Evolutionary conservation across 1,140 invertebrate genomes (phyloP), one percentile per base, ranked within the genome.

Genomic region (Bombus ignitus): DNA sequence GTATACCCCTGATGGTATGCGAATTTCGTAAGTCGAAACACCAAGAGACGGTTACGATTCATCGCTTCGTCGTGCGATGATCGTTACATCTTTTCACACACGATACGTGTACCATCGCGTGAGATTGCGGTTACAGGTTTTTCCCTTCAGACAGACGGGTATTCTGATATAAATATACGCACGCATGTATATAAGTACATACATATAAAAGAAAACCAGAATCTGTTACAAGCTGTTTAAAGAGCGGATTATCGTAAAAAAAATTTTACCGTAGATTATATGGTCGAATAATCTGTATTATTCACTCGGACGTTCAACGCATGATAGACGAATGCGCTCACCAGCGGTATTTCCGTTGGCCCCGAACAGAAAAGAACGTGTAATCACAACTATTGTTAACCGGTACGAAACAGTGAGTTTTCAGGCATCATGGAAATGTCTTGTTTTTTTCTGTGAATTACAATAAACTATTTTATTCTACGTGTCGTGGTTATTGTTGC

Each of bases 401-500:
- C 92, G 94, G 94, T 35, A 71, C 92, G 93, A 91, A 91, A 94
- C 92, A 93, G 94, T 94, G 93, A 95, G 92, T 95, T 92, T 92
- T 94, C 92, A 95, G 94, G 91, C 94, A 95, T 95, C 90, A 86
- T 91, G 87, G 81, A 93, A 93, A 94, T 94, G 94, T 95, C 94
- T 94, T 95, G 94, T 95, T 92, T 91, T 94, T 83, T 94, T 94
- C 94, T 95, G 94, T 95, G 94, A 92, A 95, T 94, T 94, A 95
- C 91, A 95, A 95, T 95, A 95, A 95, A 95, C 94, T 95, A 95
- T 95, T 95, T 95, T 95, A 95, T 95, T 95, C 94, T 95, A 95
- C 47, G 18, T 44, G 42, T 18, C 39, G 42, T n/a, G 13, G 18
- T 10, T 42, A 35, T 53, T 42, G 83, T 25, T 25, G n/a, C 84